Evolutionary conservation across 2,888 invertebrate genomes (phyloP), one percentile per base, ranked within the genome.

Genomic region (Abrostola tripartita): DNA sequence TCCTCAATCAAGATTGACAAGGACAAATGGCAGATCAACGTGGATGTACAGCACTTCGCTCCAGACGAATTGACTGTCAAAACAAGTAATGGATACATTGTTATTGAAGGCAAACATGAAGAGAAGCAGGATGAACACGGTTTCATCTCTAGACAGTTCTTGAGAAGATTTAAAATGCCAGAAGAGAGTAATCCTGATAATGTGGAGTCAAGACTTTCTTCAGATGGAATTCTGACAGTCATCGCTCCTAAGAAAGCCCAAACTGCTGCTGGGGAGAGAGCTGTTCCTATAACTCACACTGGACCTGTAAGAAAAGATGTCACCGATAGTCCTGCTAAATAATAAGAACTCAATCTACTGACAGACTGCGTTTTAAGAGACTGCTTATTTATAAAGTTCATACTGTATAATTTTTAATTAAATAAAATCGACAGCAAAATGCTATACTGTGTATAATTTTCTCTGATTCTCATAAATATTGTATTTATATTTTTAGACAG

Each of bases 21-120:
- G 10, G 95, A 96, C 70, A 95, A 92, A 52, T 97, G 96, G 87
- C 96, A 96, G 81, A 96, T 97, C 40, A 96, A 95, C 76, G 91
- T 97, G 68, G 97, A 98, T 80, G 97, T 97, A 0, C 96, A 97
- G 67, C 97, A 97, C 76, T 98, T 97, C 80, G 92, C 96, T 6
- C 97, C 97, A 0, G 96, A 96, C 49, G 98, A 98, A 88, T 95
- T 98, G 38, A 95, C 95, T 0, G 97, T 98, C 0, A 97, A 97
- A 86, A 96, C 96, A 0, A 94, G 96, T 0, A 96, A 97, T 62
- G 95, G 96, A 52, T 95, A 88, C 52, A 95, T 98, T 8, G 94
- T 97, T 0, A 95, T 97, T 11, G 97, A 98, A 87, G 97, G 97
- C 0, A 97, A 96, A 83, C 98, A 98, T 81, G 97, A 97, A 78